Evolutionary conservation across 2,797 vertebrate genomes (phyloP).

Genomic region (Sebastes trivittatus): DNA sequence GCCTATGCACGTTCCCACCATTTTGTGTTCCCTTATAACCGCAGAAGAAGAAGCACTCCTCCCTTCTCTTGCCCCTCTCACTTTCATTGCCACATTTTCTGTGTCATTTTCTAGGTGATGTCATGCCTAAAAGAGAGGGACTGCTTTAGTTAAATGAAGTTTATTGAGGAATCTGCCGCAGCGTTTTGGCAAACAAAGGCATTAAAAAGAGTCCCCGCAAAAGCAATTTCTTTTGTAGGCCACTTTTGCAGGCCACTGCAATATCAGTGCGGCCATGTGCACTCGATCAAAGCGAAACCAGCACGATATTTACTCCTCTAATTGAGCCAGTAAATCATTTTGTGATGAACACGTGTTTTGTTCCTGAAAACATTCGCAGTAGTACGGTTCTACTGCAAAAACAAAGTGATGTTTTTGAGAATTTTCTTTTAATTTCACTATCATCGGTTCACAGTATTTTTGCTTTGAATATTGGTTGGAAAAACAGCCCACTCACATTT

Average conservation of each 20-base stretch:
- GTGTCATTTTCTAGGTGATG: constrained; percentile 71
- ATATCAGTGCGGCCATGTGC: not conserved
- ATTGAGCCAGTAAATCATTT: not conserved
- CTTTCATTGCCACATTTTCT: constrained; percentile 74
- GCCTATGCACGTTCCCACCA: constrained; percentile 56
- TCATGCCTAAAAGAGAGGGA: constrained; percentile 62
- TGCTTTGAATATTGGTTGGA: not conserved
- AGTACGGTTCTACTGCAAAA: not conserved
- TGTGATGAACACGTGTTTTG: not conserved
- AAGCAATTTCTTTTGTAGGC: constrained; percentile 44
- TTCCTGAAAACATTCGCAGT: not conserved
- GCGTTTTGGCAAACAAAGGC: constrained; percentile 72
- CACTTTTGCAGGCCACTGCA: not conserved
- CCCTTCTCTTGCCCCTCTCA: constrained; percentile 58
- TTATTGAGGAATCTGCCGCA: constrained; percentile 71
- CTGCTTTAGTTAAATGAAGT: constrained; percentile 63
- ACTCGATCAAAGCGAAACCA: constrained; percentile 7
- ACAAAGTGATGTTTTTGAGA: not conserved
- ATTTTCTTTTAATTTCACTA: not conserved
- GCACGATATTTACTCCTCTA: not conserved
- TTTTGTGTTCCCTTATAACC: constrained; percentile 54
- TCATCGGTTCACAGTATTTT: not conserved
- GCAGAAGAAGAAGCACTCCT: constrained; percentile 52
- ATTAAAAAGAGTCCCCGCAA: constrained; percentile 62
- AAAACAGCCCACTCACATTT: not conserved